Evolutionary conservation across 2,888 invertebrate genomes (phyloP), one percentile per base, ranked within the genome.

Genomic region (Tortrix viridana): DNA sequence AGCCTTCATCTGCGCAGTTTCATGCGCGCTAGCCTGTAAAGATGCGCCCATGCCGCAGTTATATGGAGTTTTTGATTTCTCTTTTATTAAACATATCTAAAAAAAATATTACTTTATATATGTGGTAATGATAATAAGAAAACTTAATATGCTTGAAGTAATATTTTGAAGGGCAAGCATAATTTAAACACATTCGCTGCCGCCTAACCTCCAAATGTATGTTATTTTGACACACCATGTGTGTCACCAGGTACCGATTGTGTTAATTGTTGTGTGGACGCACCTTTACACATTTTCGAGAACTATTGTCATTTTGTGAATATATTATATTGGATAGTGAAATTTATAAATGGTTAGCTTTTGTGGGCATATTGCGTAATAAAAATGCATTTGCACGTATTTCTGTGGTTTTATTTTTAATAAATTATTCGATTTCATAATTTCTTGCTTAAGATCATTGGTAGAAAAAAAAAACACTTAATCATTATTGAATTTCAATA

Each of bases 321-420:
- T 85, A 85, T 79, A 81, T 79, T 84, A 82, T 81, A 83, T 82
- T 76, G 76, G 76, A 82, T 87, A 89, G 86, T 75, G 80, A 84
- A 79, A 81, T 87, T 88, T 89, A 88, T 85, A 77, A 77, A 87
- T 71, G 79, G 87, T 88, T 89, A 88, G 91, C 90, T 89, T 92
- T 89, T 89, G 89, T 89, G 90, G 81, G 89, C 89, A 88, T 90
- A 86, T 89, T 91, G 90, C 85, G 78, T 75, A 89, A 84, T 88
- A 89, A 90, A 90, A 84, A 80, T 69, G 86, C 89, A 82, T 89
- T 83, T 86, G 89, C 89, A 89, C 80, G 82, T 80, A 69, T 66
- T 70, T 66, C 69, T 70, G 72, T 67, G 50, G 74, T 88, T 85
- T 86, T 79, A 82, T 82, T 86, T 78, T 69, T 46, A 52, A 56